Evolutionary conservation across 2,113 vertebrate species (phyloP).

Genomic region (Pluvianellus socialis): DNA sequence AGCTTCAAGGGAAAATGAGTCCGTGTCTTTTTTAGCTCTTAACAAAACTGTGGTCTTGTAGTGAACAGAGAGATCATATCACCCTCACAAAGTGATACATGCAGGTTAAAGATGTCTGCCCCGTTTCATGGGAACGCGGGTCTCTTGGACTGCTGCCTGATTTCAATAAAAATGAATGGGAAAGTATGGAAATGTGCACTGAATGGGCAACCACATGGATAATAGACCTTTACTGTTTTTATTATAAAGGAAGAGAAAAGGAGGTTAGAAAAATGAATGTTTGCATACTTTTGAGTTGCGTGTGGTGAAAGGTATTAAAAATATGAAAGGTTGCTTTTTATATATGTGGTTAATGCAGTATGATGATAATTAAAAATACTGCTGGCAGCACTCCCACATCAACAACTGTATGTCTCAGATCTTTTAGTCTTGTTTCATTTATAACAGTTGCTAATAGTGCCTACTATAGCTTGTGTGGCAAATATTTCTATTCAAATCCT

Average conservation of each 20-base stretch:
- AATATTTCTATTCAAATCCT: background rate
- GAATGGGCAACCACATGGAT: background rate
- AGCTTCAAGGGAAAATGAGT: constrained; percentile 57
- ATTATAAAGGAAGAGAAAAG: background rate
- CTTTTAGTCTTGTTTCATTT: background rate
- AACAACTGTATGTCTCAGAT: background rate
- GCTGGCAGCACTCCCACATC: background rate
- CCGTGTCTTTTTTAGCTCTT: constrained; percentile 64
- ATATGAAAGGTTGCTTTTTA: background rate
- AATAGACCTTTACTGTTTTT: constrained; percentile 18
- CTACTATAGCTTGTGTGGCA: background rate
- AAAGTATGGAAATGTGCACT: constrained; percentile 44
- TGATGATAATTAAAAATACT: background rate
- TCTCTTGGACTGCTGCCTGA: background rate
- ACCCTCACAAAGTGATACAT: constrained; percentile 57
- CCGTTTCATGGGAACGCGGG: background rate
- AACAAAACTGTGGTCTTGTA: constrained; percentile 71
- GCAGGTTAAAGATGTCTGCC: constrained; percentile 69
- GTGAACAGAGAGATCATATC: constrained; percentile 66
- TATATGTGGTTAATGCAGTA: background rate
- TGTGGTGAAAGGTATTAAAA: background rate
- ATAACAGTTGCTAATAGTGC: background rate
- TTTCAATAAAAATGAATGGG: constrained; percentile 63
- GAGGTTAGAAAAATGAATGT: background rate
- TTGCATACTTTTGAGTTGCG: background rate